phyloP scores from a whole-genome alignment of 2,888 invertebrate species.

The Agrochola macilenta region DNA sequence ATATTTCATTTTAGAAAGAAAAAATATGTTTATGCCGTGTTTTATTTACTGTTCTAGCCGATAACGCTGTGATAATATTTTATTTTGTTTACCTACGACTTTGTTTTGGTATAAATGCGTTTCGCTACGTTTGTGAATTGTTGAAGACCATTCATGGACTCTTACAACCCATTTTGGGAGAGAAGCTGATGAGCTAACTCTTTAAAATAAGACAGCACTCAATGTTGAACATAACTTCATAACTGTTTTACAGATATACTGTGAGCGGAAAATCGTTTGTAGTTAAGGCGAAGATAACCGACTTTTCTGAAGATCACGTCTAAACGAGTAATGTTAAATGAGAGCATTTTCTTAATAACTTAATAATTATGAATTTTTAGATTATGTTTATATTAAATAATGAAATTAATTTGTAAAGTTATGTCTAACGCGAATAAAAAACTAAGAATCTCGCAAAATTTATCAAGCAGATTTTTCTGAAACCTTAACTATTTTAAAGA shows the following conservation, averaged over 20 bases:
- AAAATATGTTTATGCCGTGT: background rate
- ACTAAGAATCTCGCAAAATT: no score
- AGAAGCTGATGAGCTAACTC: background rate
- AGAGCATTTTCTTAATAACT: no score
- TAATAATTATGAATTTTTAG: no score
- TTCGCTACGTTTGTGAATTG: background rate
- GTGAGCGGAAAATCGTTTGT: background rate
- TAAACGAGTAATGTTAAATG: no score
- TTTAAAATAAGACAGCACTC: constrained; percentile 8
- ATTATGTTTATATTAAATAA: no score
- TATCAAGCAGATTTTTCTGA: no score
- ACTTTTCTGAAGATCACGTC: no score
- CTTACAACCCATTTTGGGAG: background rate
- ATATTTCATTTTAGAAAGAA: background rate
- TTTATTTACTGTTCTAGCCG: background rate
- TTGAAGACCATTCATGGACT: background rate
- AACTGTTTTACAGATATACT: background rate
- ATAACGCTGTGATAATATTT: background rate
- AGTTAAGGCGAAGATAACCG: background rate
- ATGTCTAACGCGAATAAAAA: no score
- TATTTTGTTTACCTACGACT: background rate
- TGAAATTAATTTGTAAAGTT: no score
- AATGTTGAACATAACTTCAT: no score
- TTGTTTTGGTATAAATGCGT: background rate
- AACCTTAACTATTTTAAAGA: no score